Percentiles rank a stretch among this genome's conserved stretches.
These are phyloP conservation scores for Eleginops maclovinus DNA, from an alignment of 2,113 vertebrate genomes.

Conservation along the genomic window DNA sequence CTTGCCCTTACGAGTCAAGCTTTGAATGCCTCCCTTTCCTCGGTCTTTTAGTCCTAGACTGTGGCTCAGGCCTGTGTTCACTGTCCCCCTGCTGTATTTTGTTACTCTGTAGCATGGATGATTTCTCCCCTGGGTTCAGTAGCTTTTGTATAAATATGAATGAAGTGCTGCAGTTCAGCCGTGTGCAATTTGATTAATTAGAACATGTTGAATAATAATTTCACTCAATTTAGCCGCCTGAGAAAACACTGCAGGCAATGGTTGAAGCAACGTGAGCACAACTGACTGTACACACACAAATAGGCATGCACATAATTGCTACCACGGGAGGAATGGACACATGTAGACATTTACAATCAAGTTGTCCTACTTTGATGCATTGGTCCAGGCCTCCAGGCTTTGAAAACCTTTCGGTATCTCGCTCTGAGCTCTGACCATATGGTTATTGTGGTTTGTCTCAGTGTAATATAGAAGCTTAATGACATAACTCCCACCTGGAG, in stretches of 20 bases:
- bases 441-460: conserved; percentile 60
- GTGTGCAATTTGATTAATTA: conserved; percentile 71
- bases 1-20: background rate
- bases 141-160: conserved; percentile 72
- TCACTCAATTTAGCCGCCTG: conserved; percentile 49
- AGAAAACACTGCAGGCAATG: conserved; percentile 74
- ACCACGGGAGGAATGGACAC: conserved; percentile 60
- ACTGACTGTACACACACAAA: conserved; percentile 49
- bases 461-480: conserved; percentile 73
- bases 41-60: background rate
- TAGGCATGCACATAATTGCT: conserved; percentile 55
- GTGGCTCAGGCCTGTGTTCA: conserved; percentile 19
- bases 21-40: background rate
- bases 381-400: conserved; percentile 50
- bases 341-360: conserved; percentile 74
- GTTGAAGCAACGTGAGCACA: conserved; percentile 28
- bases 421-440: conserved; percentile 54
- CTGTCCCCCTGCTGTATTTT: conserved; percentile 29
- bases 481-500: conserved; percentile 79
- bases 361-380: conserved; percentile 64
- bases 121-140: conserved; percentile 28
- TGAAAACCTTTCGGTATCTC: conserved; percentile 50
- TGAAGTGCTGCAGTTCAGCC: conserved; percentile 51
- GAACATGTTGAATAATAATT: conserved; percentile 57
- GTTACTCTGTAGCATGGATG: conserved; percentile 35